phyloP scores from a whole-genome alignment of 2,888 invertebrate species.

The Catocala fraxini region DNA sequence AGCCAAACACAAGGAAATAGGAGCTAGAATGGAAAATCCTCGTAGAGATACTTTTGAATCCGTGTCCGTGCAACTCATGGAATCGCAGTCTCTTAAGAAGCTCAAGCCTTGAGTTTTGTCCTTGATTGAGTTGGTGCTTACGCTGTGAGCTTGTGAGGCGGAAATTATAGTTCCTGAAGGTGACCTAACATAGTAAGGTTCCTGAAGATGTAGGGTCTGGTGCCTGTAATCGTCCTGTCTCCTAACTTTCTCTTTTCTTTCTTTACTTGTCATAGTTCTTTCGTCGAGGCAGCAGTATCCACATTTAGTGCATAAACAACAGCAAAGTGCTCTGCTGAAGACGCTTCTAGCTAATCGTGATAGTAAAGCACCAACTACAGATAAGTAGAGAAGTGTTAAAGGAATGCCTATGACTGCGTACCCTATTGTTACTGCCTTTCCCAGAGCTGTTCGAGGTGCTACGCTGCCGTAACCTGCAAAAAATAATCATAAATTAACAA shows the following conservation, averaged over 20 bases:
- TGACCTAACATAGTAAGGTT: constrained; percentile 90
- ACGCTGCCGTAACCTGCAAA: constrained; percentile 96
- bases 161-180: constrained; percentile 86
- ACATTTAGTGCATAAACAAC: constrained; percentile 95
- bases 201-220: constrained; percentile 89
- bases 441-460: constrained; percentile 95
- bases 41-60: constrained; percentile 91
- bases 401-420: constrained; percentile 96
- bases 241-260: constrained; percentile 92
- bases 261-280: constrained; percentile 93
- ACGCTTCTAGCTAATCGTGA: constrained; percentile 94
- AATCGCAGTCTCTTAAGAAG: constrained; percentile 84
- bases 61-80: constrained; percentile 89
- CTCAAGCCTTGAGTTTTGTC: constrained; percentile 78
- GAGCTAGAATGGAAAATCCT: constrained; percentile 94
- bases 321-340: constrained; percentile 93
- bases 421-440: constrained; percentile 96
- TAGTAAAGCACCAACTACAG: constrained; percentile 95
- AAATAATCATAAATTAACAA: constrained; percentile 11
- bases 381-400: constrained; percentile 94
- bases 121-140: constrained; percentile 77
- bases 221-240: constrained; percentile 89
- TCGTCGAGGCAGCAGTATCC: constrained; percentile 96
- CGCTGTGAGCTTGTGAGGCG: constrained; percentile 83
- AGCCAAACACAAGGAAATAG: constrained; percentile 94